A percentile compares a stretch with the other conserved stretches of the same genome.
These are phyloP conservation scores for Phoebastria nigripes DNA, from an alignment of 2,797 vertebrate genomes.

Conservation along the genomic window DNA sequence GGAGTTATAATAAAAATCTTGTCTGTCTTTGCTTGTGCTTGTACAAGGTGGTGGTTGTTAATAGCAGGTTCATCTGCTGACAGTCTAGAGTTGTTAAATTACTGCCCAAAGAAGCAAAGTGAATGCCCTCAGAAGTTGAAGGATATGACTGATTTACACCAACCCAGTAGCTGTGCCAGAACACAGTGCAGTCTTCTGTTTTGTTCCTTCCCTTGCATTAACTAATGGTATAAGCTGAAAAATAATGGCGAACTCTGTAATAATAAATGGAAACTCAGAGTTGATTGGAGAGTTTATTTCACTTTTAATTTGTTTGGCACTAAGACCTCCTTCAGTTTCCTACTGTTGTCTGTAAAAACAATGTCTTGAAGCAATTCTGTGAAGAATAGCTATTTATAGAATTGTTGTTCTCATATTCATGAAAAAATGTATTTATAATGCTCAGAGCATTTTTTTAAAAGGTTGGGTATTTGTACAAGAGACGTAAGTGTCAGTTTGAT, in stretches of 20 bases:
- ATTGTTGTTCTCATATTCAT: slow-evolving; percentile 59
- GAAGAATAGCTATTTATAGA: slow-evolving; percentile 70
- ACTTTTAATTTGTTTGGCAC: slow-evolving; percentile 59
- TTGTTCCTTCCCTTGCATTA: slow-evolving; percentile 26
- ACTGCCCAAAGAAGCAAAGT: neutral
- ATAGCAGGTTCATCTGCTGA: neutral
- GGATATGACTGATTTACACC: neutral
- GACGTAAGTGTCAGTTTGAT: slow-evolving; percentile 63
- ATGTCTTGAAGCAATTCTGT: slow-evolving; percentile 65
- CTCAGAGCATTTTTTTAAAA: slow-evolving; percentile 63
- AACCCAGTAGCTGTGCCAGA: neutral
- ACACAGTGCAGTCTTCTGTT: neutral
- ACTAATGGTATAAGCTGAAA: neutral
- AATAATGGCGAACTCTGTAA: neutral
- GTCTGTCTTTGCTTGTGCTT: neutral
- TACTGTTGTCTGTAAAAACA: slow-evolving; percentile 74
- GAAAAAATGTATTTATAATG: slow-evolving; percentile 68
- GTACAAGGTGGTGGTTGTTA: neutral
- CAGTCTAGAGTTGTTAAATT: neutral
- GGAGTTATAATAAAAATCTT: neutral
- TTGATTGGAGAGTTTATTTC: slow-evolving; percentile 57
- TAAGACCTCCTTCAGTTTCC: slow-evolving; percentile 68
- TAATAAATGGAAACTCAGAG: slow-evolving; percentile 44
- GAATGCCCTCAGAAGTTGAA: neutral
- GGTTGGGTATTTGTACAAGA: slow-evolving; percentile 58